Conservation (phyloP, 1,140 invertebrate genomes). For the Linepithema humile region DNA sequence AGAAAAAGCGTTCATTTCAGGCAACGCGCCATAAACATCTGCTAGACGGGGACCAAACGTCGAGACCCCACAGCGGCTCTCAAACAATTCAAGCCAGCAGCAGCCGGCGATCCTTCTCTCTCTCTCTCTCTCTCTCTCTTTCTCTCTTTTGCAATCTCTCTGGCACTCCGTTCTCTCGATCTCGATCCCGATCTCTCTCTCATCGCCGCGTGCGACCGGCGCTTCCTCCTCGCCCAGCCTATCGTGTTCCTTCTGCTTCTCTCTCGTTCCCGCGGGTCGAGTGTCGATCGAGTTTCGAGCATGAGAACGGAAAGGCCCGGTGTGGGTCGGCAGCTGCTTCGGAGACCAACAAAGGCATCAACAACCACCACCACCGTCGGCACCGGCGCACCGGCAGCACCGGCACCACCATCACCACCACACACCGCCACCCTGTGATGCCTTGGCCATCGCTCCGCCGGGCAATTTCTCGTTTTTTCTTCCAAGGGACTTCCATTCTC, state of each 20-base stretch:
- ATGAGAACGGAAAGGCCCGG: conserved; percentile 81
- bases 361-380: conserved; percentile 63
- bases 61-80: conserved; percentile 53
- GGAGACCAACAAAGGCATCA: conserved; percentile 78
- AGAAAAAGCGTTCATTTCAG: conserved; percentile 78
- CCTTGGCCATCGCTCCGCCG: conserved; percentile 25
- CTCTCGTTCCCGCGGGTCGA: conserved; percentile 66
- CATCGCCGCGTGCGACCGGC: conserved; percentile 43
- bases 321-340: conserved; percentile 79
- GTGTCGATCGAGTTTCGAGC: conserved; percentile 80
- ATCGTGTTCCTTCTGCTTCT: conserved; percentile 20
- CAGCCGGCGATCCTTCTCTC: not conserved
- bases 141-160: not conserved
- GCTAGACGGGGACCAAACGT: conserved; percentile 75
- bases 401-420: conserved; percentile 51
- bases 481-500: conserved; percentile 39
- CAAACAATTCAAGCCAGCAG: conserved; percentile 43
- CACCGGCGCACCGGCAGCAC: conserved; percentile 3
- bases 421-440: conserved; percentile 3
- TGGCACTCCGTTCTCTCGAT: conserved; percentile 14
- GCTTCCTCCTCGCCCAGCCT: conserved; percentile 40
- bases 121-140: not conserved
- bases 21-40: conserved; percentile 81
- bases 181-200: conserved; percentile 33
- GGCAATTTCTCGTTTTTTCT: conserved; percentile 52